These are phyloP conservation scores for Pollenia labialis DNA, from an alignment of 2,888 invertebrate species.

Conservation along the genomic window DNA sequence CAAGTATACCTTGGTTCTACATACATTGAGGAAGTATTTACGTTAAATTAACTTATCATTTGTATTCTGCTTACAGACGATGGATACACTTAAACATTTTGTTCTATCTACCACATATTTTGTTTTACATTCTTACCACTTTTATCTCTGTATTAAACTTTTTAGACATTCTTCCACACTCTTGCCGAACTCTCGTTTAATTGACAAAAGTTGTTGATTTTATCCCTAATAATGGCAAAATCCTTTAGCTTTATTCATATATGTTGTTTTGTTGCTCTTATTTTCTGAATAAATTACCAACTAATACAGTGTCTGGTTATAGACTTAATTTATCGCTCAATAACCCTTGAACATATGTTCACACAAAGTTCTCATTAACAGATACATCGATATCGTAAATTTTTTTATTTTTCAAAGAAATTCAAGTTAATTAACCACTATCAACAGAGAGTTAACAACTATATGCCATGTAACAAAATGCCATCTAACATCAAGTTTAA, in stretches of 20 bases:
- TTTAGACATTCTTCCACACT: neutral
- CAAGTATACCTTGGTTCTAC: too few species aligned
- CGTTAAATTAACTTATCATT: too few species aligned
- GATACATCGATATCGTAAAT: neutral
- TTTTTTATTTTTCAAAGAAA: neutral
- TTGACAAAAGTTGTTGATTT: neutral
- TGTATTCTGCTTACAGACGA: too few species aligned
- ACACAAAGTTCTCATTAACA: neutral
- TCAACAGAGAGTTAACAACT: neutral
- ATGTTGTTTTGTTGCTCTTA: neutral
- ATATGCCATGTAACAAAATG: neutral
- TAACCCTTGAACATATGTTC: neutral
- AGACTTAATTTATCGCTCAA: neutral
- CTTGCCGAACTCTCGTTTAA: neutral
- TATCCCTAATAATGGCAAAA: neutral
- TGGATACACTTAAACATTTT: too few species aligned
- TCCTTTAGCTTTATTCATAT: neutral
- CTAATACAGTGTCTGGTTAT: conserved; percentile 27
- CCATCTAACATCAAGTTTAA: neutral
- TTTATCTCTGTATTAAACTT: neutral
- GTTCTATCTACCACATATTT: too few species aligned
- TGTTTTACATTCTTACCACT: too few species aligned
- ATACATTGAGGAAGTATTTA: too few species aligned
- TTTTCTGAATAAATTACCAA: conserved; percentile 29
- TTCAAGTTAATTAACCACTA: conserved; percentile 12